Evolutionary conservation across 2,113 vertebrate genomes (phyloP), one percentile per base, ranked within the genome.

Genomic region (Cochlearius cochlearius): DNA sequence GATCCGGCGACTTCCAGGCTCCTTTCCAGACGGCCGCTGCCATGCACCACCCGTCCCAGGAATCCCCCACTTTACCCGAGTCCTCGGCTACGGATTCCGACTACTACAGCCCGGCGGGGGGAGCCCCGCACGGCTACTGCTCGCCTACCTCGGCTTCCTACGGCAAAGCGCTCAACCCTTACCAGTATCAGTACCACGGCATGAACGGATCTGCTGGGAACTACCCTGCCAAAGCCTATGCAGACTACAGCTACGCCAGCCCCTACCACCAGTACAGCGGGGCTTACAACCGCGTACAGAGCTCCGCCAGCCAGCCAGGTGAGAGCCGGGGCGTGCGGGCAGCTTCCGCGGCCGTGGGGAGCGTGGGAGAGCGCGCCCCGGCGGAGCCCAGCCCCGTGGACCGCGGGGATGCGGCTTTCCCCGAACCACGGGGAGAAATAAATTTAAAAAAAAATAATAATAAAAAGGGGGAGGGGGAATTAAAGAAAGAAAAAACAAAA

Each of bases 41-140:
- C 96, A 98, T 98, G 98, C 98, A 98, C 97, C 99, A 98, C 96
- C 99, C 98, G 96, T 98, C 98, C 98, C 99, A 99, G 98, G 99
- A 99, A 98, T 99, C 99, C 91, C 99, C 99, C 78, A 99, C 99
- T 97, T 98, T 99, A 96, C 99, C 99, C 60, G 99, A 99, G 98
- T 99, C 99, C 38, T 99, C 99, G 76, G 99, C 99, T 97, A 99
- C 99, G 97, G 99, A 99, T 98, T 99, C 99, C 95, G 99, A 99
- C 98, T 99, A 99, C 98, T 99, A 99, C 98, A 99, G 99, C 97
- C 99, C 99, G n/a, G 96, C 99, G 73, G 99, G 98, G 88, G 99
- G 98, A 95, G 98, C 99, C 95, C 97, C 99, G 88, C 99, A 99
- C 96, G 99, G 99, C 96, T 99, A 99, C 98, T 99, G 99, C 97